Conservation (phyloP, 2,113 vertebrate genomes). For the Coturnix japonica region DNA sequence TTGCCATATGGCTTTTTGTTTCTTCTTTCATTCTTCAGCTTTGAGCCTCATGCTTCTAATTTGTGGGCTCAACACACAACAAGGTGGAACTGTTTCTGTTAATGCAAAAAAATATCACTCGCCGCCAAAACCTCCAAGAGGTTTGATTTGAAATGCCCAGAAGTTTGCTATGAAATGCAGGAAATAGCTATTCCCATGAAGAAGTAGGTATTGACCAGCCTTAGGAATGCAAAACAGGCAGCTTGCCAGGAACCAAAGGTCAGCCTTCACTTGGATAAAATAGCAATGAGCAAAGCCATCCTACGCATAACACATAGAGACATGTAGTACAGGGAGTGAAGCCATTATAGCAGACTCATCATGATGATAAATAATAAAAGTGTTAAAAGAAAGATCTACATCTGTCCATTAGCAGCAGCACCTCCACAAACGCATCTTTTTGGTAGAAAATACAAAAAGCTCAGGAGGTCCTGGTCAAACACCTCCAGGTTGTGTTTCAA, state of each 20-base stretch:
- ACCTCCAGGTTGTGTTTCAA: not conserved
- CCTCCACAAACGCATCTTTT: not conserved
- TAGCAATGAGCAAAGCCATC: not conserved
- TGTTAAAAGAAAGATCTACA: not conserved
- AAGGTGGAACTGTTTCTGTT: not conserved
- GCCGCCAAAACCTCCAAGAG: not conserved
- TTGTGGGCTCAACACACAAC: constrained; percentile 23
- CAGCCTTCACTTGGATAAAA: not conserved
- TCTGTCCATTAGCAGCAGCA: not conserved
- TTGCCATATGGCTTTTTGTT: constrained; percentile 62
- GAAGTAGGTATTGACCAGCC: constrained; percentile 9
- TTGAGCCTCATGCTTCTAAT: constrained; percentile 23
- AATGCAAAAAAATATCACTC: constrained; percentile 10
- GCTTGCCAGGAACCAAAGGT: not conserved
- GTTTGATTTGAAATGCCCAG: not conserved
- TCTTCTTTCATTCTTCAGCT: constrained; percentile 45
- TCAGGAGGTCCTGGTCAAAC: not conserved
- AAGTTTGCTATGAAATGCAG: not conserved
- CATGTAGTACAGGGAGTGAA: not conserved
- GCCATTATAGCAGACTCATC: not conserved
- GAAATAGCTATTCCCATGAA: not conserved
- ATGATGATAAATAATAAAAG: not conserved
- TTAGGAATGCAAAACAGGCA: not conserved
- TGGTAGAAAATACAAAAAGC: not conserved
- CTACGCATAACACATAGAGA: fast-evolving